These are phyloP conservation scores for Argya squamiceps DNA, from an alignment of 2,797 vertebrate genomes.

Conservation along the genomic window DNA sequence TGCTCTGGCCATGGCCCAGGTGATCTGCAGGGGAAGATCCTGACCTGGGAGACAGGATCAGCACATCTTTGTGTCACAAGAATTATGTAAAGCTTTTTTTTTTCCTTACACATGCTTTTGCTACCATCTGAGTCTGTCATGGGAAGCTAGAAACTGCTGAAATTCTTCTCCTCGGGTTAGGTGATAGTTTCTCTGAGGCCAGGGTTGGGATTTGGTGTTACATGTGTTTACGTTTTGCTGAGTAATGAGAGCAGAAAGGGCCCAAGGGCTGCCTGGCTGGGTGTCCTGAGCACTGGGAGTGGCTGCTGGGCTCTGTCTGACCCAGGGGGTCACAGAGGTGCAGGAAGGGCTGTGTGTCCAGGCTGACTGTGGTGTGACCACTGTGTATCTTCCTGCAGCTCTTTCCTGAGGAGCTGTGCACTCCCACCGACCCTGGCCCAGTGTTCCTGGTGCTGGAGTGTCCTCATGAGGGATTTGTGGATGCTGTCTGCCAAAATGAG, in stretches of 20 bases:
- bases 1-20: background rate
- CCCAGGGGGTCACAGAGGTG: accelerated
- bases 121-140: background rate
- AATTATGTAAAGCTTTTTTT: background rate
- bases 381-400: conserved; percentile 77
- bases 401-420: conserved; percentile 88
- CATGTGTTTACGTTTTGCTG: background rate
- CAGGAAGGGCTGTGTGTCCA: background rate
- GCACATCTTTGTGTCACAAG: background rate
- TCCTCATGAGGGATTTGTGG: conserved; percentile 86
- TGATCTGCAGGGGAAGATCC: background rate
- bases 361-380: background rate
- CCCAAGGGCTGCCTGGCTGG: background rate
- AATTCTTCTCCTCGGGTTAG: background rate
- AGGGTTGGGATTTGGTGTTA: background rate
- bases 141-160: background rate
- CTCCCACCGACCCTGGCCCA: conserved; percentile 83
- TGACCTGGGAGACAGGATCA: background rate
- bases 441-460: conserved; percentile 89
- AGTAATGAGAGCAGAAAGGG: background rate
- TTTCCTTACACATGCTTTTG: background rate
- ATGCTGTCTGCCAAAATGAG: conserved; percentile 80
- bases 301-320: background rate
- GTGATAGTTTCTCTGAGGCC: background rate
- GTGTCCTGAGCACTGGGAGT: background rate